Conservation (phyloP, 2,113 vertebrate genomes). For the Guaruba guarouba region DNA sequence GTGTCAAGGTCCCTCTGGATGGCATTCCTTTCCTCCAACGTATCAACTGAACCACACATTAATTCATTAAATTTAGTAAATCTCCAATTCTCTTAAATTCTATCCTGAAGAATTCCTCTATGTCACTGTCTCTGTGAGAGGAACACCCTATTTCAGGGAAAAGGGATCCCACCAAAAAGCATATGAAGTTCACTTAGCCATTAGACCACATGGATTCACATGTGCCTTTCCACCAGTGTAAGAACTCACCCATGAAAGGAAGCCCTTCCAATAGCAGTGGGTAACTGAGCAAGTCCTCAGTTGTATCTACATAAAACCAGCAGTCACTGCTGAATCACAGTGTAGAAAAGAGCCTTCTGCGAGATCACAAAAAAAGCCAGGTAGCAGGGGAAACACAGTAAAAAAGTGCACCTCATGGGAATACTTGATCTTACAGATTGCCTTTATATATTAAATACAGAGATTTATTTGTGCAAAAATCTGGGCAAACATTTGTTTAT, state of each 20-base stretch:
- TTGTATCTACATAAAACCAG: not conserved
- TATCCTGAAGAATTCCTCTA: not conserved
- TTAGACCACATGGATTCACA: not conserved
- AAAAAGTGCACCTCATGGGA: not conserved
- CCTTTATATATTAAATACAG: not conserved
- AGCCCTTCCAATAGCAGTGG: not conserved
- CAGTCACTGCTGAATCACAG: not conserved
- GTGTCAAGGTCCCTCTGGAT: too few species aligned
- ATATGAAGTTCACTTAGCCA: not conserved
- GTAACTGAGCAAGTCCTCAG: not conserved
- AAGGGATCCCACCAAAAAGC: not conserved
- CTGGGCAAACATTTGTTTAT: not conserved
- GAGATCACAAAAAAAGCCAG: not conserved
- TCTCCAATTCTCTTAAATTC: not conserved
- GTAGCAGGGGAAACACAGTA: not conserved
- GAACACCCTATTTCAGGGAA: not conserved
- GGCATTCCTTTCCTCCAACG: too few species aligned
- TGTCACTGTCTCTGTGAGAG: not conserved
- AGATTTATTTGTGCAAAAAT: not conserved
- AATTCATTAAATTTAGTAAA: not conserved
- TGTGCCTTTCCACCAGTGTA: not conserved
- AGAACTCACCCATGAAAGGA: not conserved
- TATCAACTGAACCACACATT: too few species aligned
- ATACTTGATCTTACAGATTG: not conserved
- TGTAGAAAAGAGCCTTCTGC: not conserved